Evolutionary conservation across 1,140 invertebrate species (phyloP).

Genomic region (Bombus sylvicola): DNA sequence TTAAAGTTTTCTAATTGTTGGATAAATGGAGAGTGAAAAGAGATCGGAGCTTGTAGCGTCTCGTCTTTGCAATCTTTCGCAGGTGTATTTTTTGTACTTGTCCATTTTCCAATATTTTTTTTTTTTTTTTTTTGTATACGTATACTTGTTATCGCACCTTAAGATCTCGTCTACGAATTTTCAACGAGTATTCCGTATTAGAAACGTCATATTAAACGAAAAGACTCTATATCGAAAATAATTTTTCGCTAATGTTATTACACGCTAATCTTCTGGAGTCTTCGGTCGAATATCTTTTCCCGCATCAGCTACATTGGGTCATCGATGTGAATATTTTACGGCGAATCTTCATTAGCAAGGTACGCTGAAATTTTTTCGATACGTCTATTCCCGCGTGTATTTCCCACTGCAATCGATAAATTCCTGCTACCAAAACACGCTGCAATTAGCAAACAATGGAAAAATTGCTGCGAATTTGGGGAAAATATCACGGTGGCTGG

Average conservation of each 20-base stretch:
- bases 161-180: background rate
- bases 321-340: background rate
- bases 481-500: background rate
- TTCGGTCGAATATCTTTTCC: background rate
- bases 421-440: background rate
- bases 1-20: background rate
- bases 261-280: background rate
- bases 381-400: background rate
- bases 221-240: background rate
- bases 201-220: background rate
- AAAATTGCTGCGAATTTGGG: background rate
- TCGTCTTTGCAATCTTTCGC: too few relatives aligned
- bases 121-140: too few relatives aligned
- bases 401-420: background rate
- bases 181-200: background rate
- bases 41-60: too few relatives aligned
- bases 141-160: too few relatives aligned
- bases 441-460: slow-evolving; percentile 15
- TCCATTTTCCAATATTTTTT: too few relatives aligned
- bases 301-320: background rate
- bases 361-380: background rate
- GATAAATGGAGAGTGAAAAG: too few relatives aligned
- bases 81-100: too few relatives aligned
- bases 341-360: background rate
- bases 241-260: background rate